A percentile compares a stretch with the other conserved stretches of the same genome.
These are phyloP conservation scores for Macaca fascicularis DNA, from an alignment of 2,113 vertebrate genomes.

Conservation along the genomic window T2T-MFA8v1.1 NC_088381.1:148742001-148742500, in stretches of 20 bases:
- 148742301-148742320: background rate
- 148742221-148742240: background rate
- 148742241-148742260: background rate
- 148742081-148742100: background rate
- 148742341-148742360: background rate
- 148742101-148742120: background rate
- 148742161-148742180: background rate
- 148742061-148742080: background rate
- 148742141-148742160: background rate
- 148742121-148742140: background rate
- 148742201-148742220: background rate
- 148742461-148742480: background rate
- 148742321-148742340: background rate
- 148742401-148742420: background rate
- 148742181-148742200: background rate
- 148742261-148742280: background rate
- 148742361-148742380: fast-evolving
- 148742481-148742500: background rate
- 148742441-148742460: background rate
- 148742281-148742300: background rate
- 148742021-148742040: background rate
- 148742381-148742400: background rate
- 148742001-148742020: background rate
- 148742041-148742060: background rate
- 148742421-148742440: background rate